These are phyloP conservation scores for Lophotis ruficrista DNA, from an alignment of 2,113 vertebrate species.

Conservation along the genomic window DNA sequence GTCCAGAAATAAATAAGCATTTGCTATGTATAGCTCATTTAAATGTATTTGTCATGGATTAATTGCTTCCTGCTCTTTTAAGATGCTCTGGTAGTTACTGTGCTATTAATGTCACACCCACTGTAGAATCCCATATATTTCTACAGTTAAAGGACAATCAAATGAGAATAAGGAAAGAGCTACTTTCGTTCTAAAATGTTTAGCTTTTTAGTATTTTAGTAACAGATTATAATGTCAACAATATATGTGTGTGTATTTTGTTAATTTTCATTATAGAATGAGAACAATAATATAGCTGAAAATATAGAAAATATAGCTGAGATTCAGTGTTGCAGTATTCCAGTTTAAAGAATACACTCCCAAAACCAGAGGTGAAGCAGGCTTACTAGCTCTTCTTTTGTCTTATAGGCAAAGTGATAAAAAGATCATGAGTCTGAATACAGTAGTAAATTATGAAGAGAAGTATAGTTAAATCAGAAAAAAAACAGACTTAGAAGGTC, in stretches of 20 bases:
- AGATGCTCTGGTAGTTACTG: background rate
- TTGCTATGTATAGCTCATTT: background rate
- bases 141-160: background rate
- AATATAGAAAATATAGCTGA: background rate
- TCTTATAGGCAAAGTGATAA: background rate
- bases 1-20: background rate
- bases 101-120: background rate
- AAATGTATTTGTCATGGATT: background rate
- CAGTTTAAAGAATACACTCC: background rate
- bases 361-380: background rate
- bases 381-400: background rate
- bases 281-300: background rate
- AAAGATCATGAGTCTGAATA: background rate
- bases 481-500: background rate
- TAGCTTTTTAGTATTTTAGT: background rate
- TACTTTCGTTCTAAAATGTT: background rate
- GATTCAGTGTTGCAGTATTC: background rate
- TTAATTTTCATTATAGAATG: background rate
- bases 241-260: background rate
- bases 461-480: background rate
- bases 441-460: background rate
- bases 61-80: slow-evolving; percentile 7
- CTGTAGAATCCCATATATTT: background rate
- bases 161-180: background rate
- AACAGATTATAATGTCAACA: background rate